A percentile compares a stretch with the other conserved stretches of the same genome.
These are phyloP conservation scores for Heteromurus nitidus DNA, from an alignment of 2,888 invertebrate species.

Conservation along the genomic window DNA sequence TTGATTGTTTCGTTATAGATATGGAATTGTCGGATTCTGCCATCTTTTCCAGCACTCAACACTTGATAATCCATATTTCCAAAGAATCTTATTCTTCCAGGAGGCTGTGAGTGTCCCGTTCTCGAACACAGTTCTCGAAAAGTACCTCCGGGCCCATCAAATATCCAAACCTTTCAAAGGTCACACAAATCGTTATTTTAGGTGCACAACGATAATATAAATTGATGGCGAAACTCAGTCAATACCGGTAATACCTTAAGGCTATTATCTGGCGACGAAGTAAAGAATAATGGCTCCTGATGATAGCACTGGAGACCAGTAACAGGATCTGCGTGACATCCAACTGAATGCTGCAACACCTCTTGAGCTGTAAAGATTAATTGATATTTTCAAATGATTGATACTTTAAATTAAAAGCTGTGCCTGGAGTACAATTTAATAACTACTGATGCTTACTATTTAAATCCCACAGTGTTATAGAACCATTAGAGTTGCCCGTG, in stretches of 20 bases:
- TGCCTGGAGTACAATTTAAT: no score
- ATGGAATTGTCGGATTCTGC: slow-evolving; percentile 88
- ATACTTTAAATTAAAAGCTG: no score
- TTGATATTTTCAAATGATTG: no score
- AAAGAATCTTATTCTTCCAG: slow-evolving; percentile 88
- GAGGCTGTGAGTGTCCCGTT: slow-evolving; percentile 90
- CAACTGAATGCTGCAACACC: slow-evolving; percentile 86
- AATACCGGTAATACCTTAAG: slow-evolving; percentile 61
- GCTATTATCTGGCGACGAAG: slow-evolving; percentile 87
- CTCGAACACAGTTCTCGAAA: slow-evolving; percentile 87
- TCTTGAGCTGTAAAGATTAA: slow-evolving; percentile 76
- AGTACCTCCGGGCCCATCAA: slow-evolving; percentile 94
- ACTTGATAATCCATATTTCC: slow-evolving; percentile 87
- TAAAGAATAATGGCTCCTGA: slow-evolving; percentile 91
- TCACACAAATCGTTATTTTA: background rate
- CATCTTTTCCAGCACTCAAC: slow-evolving; percentile 87
- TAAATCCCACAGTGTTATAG: slow-evolving; percentile 95
- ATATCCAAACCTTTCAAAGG: slow-evolving; percentile 78
- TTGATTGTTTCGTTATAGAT: slow-evolving; percentile 89
- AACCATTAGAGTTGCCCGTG: slow-evolving; percentile 87
- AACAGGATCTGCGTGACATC: slow-evolving; percentile 86
- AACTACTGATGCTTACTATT: slow-evolving; percentile 77
- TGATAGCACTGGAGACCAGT: slow-evolving; percentile 89
- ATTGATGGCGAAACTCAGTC: background rate
- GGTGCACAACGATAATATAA: background rate